Percentiles rank a stretch among this genome's conserved stretches.
These are phyloP conservation scores for Crocuta crocuta DNA, from an alignment of 2,113 vertebrate species.

Conservation along the genomic window DNA sequence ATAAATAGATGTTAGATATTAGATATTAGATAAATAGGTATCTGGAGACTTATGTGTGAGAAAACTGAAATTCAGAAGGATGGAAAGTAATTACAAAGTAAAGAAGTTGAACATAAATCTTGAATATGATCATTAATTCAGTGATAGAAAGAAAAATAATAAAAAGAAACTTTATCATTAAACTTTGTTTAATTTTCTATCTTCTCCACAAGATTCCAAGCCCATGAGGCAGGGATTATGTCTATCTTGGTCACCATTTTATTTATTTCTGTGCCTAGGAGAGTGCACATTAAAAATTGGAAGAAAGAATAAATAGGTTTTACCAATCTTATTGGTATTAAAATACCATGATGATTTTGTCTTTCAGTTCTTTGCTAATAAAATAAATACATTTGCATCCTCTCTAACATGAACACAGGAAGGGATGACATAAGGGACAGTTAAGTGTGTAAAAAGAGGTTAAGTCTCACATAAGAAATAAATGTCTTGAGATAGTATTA, in stretches of 20 bases:
- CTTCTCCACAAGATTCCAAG: not conserved
- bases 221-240: not conserved
- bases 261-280: not conserved
- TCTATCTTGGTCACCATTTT: not conserved
- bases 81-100: slow-evolving; percentile 11
- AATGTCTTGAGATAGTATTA: slow-evolving; percentile 13
- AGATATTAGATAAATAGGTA: too few species aligned
- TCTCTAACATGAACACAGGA: not conserved
- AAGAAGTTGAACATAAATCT: not conserved
- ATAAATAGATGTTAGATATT: not conserved
- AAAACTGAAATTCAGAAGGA: slow-evolving; percentile 4
- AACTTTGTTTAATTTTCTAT: not conserved
- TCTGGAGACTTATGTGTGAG: not conserved
- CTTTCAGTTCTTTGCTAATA: not conserved
- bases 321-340: not conserved
- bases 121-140: not conserved
- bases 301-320: not conserved
- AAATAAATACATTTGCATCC: not conserved
- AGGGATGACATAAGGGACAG: not conserved
- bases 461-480: not conserved
- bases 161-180: not conserved
- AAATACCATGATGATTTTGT: not conserved
- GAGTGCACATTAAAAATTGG: not conserved
- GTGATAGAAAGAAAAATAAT: not conserved
- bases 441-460: not conserved